Conservation (phyloP, 2,113 vertebrate genomes). For the Apus apus region DNA sequence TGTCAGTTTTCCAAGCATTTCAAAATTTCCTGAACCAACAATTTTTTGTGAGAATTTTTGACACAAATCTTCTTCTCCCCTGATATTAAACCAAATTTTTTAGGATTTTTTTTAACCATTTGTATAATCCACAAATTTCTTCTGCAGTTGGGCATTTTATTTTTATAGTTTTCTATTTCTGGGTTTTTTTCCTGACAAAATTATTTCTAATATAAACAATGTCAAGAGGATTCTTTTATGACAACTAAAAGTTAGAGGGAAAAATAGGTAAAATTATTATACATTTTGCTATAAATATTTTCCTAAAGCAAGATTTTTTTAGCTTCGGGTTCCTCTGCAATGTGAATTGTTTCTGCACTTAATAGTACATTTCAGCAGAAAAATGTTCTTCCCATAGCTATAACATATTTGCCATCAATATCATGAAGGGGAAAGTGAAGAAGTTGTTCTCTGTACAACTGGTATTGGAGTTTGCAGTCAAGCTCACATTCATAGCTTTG, state of each 20-base stretch:
- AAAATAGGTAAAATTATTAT: not conserved
- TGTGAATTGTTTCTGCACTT: not conserved
- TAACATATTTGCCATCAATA: not conserved
- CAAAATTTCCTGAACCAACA: not conserved
- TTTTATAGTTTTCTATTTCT: not conserved
- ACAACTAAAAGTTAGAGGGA: not conserved
- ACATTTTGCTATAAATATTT: not conserved
- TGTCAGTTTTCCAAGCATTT: not conserved
- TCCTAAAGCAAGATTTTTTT: not conserved
- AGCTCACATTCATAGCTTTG: not conserved
- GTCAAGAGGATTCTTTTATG: not conserved
- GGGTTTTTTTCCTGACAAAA: not conserved
- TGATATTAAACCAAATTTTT: not conserved
- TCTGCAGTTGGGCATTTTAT: not conserved
- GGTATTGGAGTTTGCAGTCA: not conserved
- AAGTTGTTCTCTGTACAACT: not conserved
- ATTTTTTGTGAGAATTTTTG: not conserved
- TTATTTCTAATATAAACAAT: not conserved
- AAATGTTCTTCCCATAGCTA: not conserved
- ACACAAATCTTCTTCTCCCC: not conserved
- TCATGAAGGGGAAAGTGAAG: not conserved
- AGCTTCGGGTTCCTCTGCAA: not conserved
- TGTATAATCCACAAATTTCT: not conserved
- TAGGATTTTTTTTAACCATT: not conserved
- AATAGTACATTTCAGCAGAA: not conserved